Conservation (phyloP, 64 coral and sea anemone genomes). For the Montipora efflorescens region DNA sequence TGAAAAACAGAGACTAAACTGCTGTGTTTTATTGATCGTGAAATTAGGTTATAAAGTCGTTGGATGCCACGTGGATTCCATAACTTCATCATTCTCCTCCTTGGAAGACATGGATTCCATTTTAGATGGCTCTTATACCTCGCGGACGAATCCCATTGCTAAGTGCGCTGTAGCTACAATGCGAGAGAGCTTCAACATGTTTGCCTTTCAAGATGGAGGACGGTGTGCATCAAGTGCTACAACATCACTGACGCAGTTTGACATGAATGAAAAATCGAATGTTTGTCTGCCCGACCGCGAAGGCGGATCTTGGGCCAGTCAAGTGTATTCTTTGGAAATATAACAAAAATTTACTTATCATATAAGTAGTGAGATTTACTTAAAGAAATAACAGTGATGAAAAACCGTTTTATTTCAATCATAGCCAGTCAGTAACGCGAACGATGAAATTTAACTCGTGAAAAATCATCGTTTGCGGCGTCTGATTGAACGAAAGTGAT, state of each 20-base stretch:
- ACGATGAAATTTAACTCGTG: too few species aligned
- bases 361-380: too few species aligned
- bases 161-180: neutral
- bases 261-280: conserved; percentile 3
- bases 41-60: neutral
- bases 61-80: neutral
- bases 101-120: neutral
- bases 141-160: neutral
- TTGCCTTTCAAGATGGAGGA: conserved; percentile 33
- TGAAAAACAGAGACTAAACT: neutral
- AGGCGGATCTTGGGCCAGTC: conserved; percentile 12
- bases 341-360: neutral
- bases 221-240: conserved; percentile 18
- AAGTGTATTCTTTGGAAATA: conserved; percentile 3
- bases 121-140: neutral
- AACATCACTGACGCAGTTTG: neutral
- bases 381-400: too few species aligned
- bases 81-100: neutral
- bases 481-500: too few species aligned
- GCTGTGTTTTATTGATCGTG: neutral
- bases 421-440: too few species aligned
- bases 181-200: neutral
- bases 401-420: too few species aligned
- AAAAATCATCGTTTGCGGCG: too few species aligned
- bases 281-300: conserved; percentile 11